Evolutionary conservation across 2,113 vertebrate species (phyloP).

Genomic region (Scomber japonicus): DNA sequence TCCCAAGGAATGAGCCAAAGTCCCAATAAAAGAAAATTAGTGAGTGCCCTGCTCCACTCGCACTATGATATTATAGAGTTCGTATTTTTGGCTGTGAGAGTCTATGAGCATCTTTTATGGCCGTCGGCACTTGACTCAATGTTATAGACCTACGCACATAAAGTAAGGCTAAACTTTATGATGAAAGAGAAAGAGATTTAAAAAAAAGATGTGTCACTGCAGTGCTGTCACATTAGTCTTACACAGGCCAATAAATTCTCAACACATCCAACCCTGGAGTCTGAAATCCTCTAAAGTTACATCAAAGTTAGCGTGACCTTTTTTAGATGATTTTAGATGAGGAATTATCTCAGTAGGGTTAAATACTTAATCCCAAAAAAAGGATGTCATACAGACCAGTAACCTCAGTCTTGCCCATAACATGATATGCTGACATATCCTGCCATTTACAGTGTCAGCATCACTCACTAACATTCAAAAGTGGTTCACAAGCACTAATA

Average conservation of each 20-base stretch:
- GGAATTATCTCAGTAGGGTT: constrained; percentile 19
- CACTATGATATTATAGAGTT: constrained; percentile 39
- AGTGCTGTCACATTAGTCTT: constrained; percentile 55
- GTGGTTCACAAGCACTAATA: constrained; percentile 35
- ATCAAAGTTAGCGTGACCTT: constrained; percentile 12
- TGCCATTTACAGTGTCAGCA: constrained; percentile 55
- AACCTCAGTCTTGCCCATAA: constrained; percentile 73
- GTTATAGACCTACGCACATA: constrained; percentile 30
- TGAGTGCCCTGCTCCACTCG: constrained; percentile 25
- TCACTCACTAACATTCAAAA: constrained; percentile 40
- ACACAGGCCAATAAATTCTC: constrained; percentile 44
- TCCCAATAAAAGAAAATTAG: constrained; percentile 26
- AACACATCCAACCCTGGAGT: constrained; percentile 25
- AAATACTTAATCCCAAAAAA: constrained; percentile 17
- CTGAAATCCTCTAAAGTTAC: constrained; percentile 36
- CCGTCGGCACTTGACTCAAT: constrained; percentile 27
- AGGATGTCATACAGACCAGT: constrained; percentile 54
- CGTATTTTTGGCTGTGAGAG: constrained; percentile 49
- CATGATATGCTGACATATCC: constrained; percentile 63
- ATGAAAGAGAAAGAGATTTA: constrained; percentile 12
- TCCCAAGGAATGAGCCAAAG: constrained; percentile 48
- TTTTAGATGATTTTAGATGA: constrained; percentile 15
- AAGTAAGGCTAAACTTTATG: constrained; percentile 30
- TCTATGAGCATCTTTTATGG: constrained; percentile 17
- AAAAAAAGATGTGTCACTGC: constrained; percentile 20